Evolutionary conservation across 92 coral and sea anemone genomes (phyloP).

Genomic region (Bergia sp.): DNA sequence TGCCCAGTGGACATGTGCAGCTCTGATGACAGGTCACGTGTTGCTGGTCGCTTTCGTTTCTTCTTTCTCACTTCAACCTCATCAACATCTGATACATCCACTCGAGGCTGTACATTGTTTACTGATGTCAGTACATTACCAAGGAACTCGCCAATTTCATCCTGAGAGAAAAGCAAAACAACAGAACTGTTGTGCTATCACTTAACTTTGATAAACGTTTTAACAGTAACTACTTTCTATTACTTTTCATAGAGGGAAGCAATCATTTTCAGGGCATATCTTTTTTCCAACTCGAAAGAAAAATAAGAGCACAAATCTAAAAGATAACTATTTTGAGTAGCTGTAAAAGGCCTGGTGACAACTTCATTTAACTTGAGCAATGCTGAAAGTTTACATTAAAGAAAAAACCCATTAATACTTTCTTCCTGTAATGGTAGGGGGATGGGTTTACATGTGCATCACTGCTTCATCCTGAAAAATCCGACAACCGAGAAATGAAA

Average conservation of each 20-base stretch:
- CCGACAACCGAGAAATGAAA: no score
- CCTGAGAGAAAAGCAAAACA: constrained; percentile 53
- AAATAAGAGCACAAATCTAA: no score
- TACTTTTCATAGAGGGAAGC: not conserved
- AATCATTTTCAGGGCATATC: not conserved
- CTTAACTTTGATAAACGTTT: not conserved
- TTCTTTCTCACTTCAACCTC: constrained; percentile 86
- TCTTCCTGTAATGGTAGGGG: no score
- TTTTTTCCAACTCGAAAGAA: no score
- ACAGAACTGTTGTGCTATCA: not conserved
- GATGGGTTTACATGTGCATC: no score
- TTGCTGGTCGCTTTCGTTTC: constrained; percentile 89
- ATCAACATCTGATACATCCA: constrained; percentile 90
- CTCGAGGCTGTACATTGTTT: constrained; percentile 77
- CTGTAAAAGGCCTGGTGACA: no score
- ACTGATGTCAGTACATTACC: constrained; percentile 84
- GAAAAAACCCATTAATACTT: no score
- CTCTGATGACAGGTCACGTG: constrained; percentile 77
- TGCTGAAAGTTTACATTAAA: no score
- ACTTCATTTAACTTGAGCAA: no score
- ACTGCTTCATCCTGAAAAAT: no score
- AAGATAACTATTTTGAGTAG: no score
- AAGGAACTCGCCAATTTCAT: constrained; percentile 95
- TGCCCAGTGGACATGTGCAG: constrained; percentile 53
- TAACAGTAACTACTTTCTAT: not conserved